Percentiles rank a stretch among this genome's conserved stretches.
These are phyloP conservation scores for Pagetopsis macropterus DNA, from an alignment of 2,797 vertebrate species.

Conservation along the genomic window DNA sequence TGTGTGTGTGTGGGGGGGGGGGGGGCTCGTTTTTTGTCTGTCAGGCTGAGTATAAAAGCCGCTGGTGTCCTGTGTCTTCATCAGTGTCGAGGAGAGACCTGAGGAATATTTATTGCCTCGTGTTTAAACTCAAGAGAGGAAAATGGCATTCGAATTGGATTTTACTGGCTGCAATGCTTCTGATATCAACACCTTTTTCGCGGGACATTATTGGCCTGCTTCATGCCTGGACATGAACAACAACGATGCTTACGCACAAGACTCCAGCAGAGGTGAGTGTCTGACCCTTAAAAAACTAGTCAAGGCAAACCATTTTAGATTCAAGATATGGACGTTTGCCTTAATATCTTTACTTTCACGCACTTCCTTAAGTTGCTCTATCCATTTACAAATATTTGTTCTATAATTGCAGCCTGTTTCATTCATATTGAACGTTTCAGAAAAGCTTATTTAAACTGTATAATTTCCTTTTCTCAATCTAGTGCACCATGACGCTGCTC, in stretches of 20 bases:
- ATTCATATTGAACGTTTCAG: not conserved
- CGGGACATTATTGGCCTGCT: slow-evolving; percentile 52
- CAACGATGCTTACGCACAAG: slow-evolving; percentile 32
- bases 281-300: fast-evolving
- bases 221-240: slow-evolving; percentile 29
- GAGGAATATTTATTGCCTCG: not conserved
- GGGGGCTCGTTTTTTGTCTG: slow-evolving; percentile 11
- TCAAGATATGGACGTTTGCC: not conserved
- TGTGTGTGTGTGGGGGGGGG: too few species aligned
- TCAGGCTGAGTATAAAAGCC: slow-evolving; percentile 60
- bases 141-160: slow-evolving; percentile 62
- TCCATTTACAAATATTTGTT: not conserved
- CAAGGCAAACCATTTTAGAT: not conserved
- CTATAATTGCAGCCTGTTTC: not conserved
- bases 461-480: not conserved
- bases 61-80: not conserved
- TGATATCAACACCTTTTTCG: slow-evolving; percentile 47
- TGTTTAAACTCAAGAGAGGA: not conserved
- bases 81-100: slow-evolving; percentile 1
- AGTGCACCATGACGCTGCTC: slow-evolving; percentile 34
- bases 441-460: not conserved
- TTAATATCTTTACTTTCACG: not conserved
- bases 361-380: not conserved
- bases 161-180: slow-evolving; percentile 16
- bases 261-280: slow-evolving; percentile 58